phyloP scores from a whole-genome alignment of 1,140 invertebrate species.

The Drosophila nannoptera region DNA sequence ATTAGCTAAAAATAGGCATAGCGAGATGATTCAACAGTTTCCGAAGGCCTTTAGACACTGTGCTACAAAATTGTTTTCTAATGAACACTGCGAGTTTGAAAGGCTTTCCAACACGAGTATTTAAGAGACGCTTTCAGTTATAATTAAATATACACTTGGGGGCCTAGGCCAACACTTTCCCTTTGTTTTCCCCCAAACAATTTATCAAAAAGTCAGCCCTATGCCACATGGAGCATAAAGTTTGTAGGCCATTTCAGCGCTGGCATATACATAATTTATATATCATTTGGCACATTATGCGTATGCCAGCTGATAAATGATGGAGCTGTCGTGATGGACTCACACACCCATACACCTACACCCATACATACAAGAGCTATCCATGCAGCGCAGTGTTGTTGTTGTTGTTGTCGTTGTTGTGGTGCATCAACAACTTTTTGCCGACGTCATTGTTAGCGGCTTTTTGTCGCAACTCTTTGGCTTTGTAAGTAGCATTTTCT shows the following conservation, averaged over 20 bases:
- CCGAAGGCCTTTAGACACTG: slow-evolving; percentile 18
- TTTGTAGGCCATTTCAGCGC: neutral
- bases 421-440: slow-evolving; percentile 40
- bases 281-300: slow-evolving; percentile 34
- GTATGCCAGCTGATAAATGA: slow-evolving; percentile 39
- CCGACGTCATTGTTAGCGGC: slow-evolving; percentile 36
- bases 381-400: slow-evolving; percentile 21
- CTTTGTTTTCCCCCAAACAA: slow-evolving; percentile 4
- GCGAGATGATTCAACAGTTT: slow-evolving; percentile 48
- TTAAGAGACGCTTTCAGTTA: neutral
- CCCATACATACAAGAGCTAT: no score
- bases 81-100: no score
- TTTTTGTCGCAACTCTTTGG: slow-evolving; percentile 32
- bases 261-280: slow-evolving; percentile 23
- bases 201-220: slow-evolving; percentile 27
- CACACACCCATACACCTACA: no score
- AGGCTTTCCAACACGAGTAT: neutral
- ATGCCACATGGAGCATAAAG: slow-evolving; percentile 1
- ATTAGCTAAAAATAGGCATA: slow-evolving; percentile 47
- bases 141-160: neutral
- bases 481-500: slow-evolving; percentile 28
- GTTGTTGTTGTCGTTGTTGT: slow-evolving; percentile 3
- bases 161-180: neutral
- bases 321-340: slow-evolving; percentile 11
- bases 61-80: slow-evolving; percentile 12